Percentiles rank a stretch among this genome's conserved stretches.
These are phyloP conservation scores for Spea hammondii DNA, from an alignment of 2,797 vertebrate species.

Conservation along the genomic window DNA sequence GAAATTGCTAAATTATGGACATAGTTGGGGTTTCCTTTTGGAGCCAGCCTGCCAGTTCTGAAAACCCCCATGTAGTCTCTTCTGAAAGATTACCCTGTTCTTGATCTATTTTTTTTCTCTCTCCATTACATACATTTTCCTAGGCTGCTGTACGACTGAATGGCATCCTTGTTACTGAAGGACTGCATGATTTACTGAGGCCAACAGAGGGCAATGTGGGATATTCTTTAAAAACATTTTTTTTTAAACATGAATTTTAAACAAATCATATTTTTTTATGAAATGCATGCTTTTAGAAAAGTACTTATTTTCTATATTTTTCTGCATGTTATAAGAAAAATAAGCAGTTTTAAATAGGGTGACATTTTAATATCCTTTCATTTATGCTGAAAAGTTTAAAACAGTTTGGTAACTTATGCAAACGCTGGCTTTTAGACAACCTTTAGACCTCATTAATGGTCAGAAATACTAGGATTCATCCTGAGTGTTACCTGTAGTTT, in stretches of 20 bases:
- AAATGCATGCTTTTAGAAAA: not conserved
- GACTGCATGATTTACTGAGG: not conserved
- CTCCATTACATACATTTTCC: conserved; percentile 30
- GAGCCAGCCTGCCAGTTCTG: conserved; percentile 23
- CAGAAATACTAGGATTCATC: no score
- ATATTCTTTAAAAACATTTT: not conserved
- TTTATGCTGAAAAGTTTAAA: no score
- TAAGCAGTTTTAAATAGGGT: no score
- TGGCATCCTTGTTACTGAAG: conserved; percentile 3
- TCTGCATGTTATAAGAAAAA: no score
- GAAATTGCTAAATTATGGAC: conserved; percentile 20
- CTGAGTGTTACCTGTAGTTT: no score
- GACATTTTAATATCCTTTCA: no score
- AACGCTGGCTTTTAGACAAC: no score
- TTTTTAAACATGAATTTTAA: no score
- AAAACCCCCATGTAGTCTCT: conserved; percentile 25
- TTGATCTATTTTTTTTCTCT: conserved; percentile 12
- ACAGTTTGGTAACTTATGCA: no score
- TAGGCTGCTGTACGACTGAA: conserved; percentile 23
- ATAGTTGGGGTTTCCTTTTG: conserved; percentile 43
- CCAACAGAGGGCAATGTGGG: conserved; percentile 35
- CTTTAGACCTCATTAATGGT: no score
- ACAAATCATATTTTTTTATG: no score
- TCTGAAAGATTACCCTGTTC: conserved; percentile 42
- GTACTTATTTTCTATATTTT: not conserved